Percentiles rank a stretch among this genome's conserved stretches.
phyloP scores from a whole-genome alignment of 1,140 invertebrate species.

The Phymorhynchus buccinoides region DNA sequence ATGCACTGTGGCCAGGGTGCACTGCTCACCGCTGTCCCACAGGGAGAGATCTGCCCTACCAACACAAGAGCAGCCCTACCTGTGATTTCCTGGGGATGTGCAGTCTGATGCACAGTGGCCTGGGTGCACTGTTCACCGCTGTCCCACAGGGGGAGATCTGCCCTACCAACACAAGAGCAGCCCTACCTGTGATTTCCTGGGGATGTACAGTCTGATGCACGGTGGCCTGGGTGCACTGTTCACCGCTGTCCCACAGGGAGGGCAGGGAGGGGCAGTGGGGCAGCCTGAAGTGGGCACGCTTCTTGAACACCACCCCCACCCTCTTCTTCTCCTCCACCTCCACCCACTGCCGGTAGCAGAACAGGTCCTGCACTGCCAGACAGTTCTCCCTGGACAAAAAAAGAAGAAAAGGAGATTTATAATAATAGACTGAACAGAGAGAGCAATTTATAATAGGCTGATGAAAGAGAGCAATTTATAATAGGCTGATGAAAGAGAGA shows the following conservation, averaged over 20 bases:
- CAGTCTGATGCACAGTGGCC: background rate
- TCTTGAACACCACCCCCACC: slow-evolving; percentile 83
- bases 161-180: background rate
- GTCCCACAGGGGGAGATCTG: slow-evolving; percentile 70
- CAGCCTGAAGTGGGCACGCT: slow-evolving; percentile 88
- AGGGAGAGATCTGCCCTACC: too few species aligned
- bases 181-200: background rate
- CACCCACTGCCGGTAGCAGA: slow-evolving; percentile 95
- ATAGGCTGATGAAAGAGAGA: too few species aligned
- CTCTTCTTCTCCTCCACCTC: slow-evolving; percentile 90
- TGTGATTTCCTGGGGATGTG: background rate
- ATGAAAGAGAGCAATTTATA: too few species aligned
- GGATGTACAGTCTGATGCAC: background rate
- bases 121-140: background rate
- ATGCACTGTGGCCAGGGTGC: slow-evolving; percentile 53
- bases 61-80: background rate
- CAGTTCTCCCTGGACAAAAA: slow-evolving; percentile 92
- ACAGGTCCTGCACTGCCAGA: slow-evolving; percentile 88
- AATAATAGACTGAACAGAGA: too few species aligned
- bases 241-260: slow-evolving; percentile 48
- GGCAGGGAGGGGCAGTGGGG: slow-evolving; percentile 89
- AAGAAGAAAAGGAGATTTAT: too few species aligned
- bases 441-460: too few species aligned
- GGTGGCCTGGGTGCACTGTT: background rate
- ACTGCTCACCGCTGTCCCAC: too few species aligned